Evolutionary conservation across 1,140 invertebrate species (phyloP), one percentile per base, ranked within the genome.

Genomic region (Armadillidium nasatum): DNA sequence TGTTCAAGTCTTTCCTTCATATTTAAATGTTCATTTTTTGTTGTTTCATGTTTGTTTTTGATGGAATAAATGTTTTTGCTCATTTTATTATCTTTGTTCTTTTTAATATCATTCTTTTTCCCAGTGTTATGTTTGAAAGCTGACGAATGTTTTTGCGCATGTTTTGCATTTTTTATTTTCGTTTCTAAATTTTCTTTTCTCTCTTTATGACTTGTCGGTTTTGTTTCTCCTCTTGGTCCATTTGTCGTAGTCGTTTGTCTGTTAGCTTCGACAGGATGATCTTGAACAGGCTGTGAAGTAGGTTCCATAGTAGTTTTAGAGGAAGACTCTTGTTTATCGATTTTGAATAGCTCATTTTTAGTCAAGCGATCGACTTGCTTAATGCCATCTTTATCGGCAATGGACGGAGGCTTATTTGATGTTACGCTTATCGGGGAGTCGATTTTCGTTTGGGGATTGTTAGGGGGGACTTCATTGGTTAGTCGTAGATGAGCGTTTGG

Each of bases 201-300:
- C 11, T 7, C 33, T 33, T 75, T 68, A 67, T 67, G 50, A 7
- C 67, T 15, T 2, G 67, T 73, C 21, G 70, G 15, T 45, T 21
- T 68, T n/a, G 54, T 75, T 23, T 75, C 73, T 44, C 68, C 54
- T 44, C 23, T 44, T 10, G 44, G 72, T 0, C 75, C 72, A 50
- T 77, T 71, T 23, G 77, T 78, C 9, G 79, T 80, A 15, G 79
- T 80, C 44, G 76, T 72, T 22, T 80, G 79, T 67, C 76, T 74
- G 60, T 50, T 75, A 4, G 77, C 77, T 19, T 76, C 73, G 66
- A 76, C 79, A 7, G 79, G 79, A 66, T 80, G 79, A 68, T 80
- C 79, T 46, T 80, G 79, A 9, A 80, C 79, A 9, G 79, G 79
- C n/a, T 80, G 79, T 70, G 77, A 72, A 10, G 76, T 74, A 11